Percentiles rank a stretch among this genome's conserved stretches.
Conservation (phyloP, 2,888 invertebrate genomes). For the Campaea margaritaria region DNA sequence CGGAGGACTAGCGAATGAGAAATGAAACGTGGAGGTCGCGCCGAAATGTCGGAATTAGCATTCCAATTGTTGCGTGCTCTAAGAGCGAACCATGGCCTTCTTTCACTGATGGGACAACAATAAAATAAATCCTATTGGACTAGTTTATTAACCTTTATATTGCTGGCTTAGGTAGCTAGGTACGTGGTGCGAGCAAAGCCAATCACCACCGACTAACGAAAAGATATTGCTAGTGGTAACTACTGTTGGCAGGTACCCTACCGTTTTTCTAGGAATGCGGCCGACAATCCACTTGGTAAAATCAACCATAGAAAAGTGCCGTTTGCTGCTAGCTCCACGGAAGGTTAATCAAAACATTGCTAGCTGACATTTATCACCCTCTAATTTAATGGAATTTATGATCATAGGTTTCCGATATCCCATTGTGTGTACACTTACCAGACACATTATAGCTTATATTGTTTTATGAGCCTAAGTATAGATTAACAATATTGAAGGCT, state of each 20-base stretch:
- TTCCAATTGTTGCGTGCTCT: slow-evolving; percentile 56
- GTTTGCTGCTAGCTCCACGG: slow-evolving; percentile 38
- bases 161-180: slow-evolving; percentile 14
- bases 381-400: slow-evolving; percentile 60
- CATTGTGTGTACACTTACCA: slow-evolving; percentile 29
- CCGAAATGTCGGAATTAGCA: slow-evolving; percentile 72
- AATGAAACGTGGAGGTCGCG: slow-evolving; percentile 69
- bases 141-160: slow-evolving; percentile 36
- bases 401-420: slow-evolving; percentile 45
- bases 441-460: slow-evolving; percentile 43
- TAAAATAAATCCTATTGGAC: slow-evolving; percentile 34
- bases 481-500: slow-evolving; percentile 44
- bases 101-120: slow-evolving; percentile 35
- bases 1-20: slow-evolving; percentile 53
- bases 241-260: too few relatives aligned
- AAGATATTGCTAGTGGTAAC: slow-evolving; percentile 3
- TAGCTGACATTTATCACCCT: slow-evolving; percentile 58
- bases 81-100: slow-evolving; percentile 35
- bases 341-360: slow-evolving; percentile 55
- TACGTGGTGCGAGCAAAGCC: slow-evolving; percentile 28
- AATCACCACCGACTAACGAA: slow-evolving; percentile 33
- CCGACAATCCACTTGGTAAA: slow-evolving; percentile 33
- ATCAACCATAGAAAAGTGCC: slow-evolving; percentile 45
- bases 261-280: slow-evolving; percentile 45
- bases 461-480: slow-evolving; percentile 41